Evolutionary conservation across 2,888 invertebrate genomes (phyloP).

Genomic region (Pseudanteris insignis): DNA sequence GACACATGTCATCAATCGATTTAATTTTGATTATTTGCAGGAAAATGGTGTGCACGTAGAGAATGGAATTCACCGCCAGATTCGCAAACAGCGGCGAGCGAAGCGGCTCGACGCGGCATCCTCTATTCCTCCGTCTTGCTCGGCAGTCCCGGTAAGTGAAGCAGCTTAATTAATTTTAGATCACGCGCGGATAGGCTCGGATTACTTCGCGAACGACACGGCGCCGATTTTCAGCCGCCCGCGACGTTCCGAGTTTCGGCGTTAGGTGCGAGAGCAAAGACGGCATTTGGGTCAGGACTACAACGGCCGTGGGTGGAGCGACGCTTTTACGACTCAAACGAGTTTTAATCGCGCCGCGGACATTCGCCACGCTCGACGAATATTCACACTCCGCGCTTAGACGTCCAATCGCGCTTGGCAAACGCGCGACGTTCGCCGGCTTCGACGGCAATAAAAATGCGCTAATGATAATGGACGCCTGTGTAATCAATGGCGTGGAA

Average conservation of each 20-base stretch:
- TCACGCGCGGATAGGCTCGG: slow-evolving; percentile 18
- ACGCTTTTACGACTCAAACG: slow-evolving; percentile 61
- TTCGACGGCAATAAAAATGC: slow-evolving; percentile 33
- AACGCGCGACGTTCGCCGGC: slow-evolving; percentile 48
- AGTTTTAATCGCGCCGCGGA: slow-evolving; percentile 61
- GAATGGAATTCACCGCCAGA: slow-evolving; percentile 90
- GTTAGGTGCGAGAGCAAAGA: slow-evolving; percentile 9
- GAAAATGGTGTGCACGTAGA: slow-evolving; percentile 91
- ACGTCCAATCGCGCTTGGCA: slow-evolving; percentile 59
- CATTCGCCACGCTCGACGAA: slow-evolving; percentile 63
- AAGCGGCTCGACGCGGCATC: slow-evolving; percentile 83
- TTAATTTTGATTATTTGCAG: no score
- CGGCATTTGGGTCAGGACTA: slow-evolving; percentile 46
- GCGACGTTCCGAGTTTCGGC: slow-evolving; percentile 31
- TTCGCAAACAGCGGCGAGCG: slow-evolving; percentile 75
- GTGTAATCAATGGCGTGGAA: slow-evolving; percentile 34
- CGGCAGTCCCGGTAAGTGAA: slow-evolving; percentile 84
- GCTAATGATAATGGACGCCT: slow-evolving; percentile 43
- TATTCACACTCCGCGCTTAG: slow-evolving; percentile 61
- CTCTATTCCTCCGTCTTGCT: slow-evolving; percentile 92
- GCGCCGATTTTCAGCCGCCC: slow-evolving; percentile 24
- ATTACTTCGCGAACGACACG: slow-evolving; percentile 32
- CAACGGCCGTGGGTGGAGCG: slow-evolving; percentile 56
- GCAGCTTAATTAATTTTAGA: slow-evolving; percentile 48
- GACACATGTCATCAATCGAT: no score